phyloP scores from a whole-genome alignment of 2,888 invertebrate species.

The Diaperis boleti region DNA sequence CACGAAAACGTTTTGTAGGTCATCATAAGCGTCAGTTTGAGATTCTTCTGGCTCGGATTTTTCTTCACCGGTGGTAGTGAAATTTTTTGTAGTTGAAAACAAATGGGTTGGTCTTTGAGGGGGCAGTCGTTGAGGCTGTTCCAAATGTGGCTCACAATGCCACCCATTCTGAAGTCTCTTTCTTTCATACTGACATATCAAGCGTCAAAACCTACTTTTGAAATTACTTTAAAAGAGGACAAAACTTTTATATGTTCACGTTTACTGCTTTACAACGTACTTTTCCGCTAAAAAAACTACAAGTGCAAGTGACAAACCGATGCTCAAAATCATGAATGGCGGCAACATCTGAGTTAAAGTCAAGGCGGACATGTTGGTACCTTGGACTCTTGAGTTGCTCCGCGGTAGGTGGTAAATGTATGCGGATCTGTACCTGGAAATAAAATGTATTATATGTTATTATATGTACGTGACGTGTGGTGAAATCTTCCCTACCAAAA shows the following conservation, averaged over 20 bases:
- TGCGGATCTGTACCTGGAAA: conserved; percentile 16
- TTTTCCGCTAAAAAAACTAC: background rate
- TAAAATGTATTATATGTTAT: background rate
- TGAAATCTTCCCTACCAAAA: conserved; percentile 37
- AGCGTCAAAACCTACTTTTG: no score
- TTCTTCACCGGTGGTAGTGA: conserved; percentile 16
- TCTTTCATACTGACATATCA: no score
- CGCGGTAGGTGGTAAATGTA: conserved; percentile 8
- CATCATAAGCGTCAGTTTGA: conserved; percentile 14
- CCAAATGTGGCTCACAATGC: background rate
- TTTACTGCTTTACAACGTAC: background rate
- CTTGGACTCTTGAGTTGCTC: conserved; percentile 3
- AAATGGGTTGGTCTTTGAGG: conserved; percentile 15
- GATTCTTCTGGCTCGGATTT: background rate
- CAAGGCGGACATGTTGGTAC: background rate
- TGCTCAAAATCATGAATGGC: conserved; percentile 4
- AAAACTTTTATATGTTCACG: background rate
- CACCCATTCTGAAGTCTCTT: no score
- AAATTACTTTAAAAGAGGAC: background rate
- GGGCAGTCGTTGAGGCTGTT: conserved; percentile 23
- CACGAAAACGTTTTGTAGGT: conserved; percentile 8
- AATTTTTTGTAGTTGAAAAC: conserved; percentile 26
- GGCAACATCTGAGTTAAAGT: conserved; percentile 12
- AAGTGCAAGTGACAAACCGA: conserved; percentile 5
- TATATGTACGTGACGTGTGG: background rate